Conservation (phyloP, 2,113 vertebrate genomes). For the Tragelaphus buxtoni region DNA sequence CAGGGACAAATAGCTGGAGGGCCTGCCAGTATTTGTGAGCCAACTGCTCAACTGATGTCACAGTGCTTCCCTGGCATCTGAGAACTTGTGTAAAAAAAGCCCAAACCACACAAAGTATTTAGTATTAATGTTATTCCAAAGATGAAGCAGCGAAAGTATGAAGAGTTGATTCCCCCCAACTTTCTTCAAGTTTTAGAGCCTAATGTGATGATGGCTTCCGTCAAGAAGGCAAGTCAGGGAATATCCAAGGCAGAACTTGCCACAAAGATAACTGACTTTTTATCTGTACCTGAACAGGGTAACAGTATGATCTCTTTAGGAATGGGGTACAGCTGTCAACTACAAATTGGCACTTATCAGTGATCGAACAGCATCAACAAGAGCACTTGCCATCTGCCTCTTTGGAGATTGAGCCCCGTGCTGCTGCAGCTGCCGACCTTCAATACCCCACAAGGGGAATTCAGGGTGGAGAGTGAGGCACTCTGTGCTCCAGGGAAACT, state of each 20-base stretch:
- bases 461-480: too few relatives aligned
- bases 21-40: background rate
- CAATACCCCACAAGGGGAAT: too few relatives aligned
- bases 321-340: background rate
- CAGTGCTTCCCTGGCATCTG: background rate
- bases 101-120: background rate
- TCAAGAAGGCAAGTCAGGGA: background rate
- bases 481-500: too few relatives aligned
- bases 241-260: background rate
- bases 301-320: background rate
- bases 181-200: background rate
- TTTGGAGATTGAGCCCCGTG: too few relatives aligned
- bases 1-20: background rate
- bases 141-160: background rate
- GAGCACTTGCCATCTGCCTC: too few relatives aligned
- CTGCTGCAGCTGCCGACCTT: too few relatives aligned
- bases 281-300: background rate
- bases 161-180: background rate
- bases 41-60: background rate
- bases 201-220: background rate
- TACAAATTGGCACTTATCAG: too few relatives aligned
- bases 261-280: background rate
- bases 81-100: background rate
- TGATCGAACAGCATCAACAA: too few relatives aligned
- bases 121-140: background rate